phyloP scores from a whole-genome alignment of 1,140 invertebrate genomes.

The Caenorhabditis elegans region DNA sequence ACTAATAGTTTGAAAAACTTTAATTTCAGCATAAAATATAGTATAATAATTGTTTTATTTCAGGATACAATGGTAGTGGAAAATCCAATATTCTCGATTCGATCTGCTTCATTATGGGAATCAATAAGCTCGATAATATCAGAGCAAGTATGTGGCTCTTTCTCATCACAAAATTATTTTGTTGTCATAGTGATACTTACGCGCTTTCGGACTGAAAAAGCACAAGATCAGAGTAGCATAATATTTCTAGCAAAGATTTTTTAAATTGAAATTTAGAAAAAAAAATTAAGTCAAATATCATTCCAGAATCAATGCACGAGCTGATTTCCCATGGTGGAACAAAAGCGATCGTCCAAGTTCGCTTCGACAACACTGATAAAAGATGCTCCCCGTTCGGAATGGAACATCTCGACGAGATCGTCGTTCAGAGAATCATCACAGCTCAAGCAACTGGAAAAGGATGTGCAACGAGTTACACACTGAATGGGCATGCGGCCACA shows the following conservation, averaged over 20 bases:
- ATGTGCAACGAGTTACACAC: conserved; percentile 81
- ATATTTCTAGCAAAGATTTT: too few relatives aligned
- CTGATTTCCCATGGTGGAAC: conserved; percentile 95
- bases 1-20: too few relatives aligned
- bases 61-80: conserved; percentile 88
- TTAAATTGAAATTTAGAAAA: too few relatives aligned
- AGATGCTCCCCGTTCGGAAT: conserved; percentile 85
- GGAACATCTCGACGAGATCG: conserved; percentile 87
- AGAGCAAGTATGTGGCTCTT: conserved; percentile 32
- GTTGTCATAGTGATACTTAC: too few relatives aligned
- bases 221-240: too few relatives aligned
- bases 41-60: too few relatives aligned
- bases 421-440: conserved; percentile 75
- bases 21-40: too few relatives aligned
- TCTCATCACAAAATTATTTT: too few relatives aligned
- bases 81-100: conserved; percentile 98
- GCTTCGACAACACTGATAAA: conserved; percentile 85
- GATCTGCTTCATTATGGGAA: conserved; percentile 95
- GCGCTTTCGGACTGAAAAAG: too few relatives aligned
- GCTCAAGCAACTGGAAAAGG: conserved; percentile 72
- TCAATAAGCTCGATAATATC: conserved; percentile 77
- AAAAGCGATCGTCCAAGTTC: conserved; percentile 91
- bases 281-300: too few relatives aligned
- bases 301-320: conserved; percentile 77
- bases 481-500: conserved; percentile 87